Percentiles rank a stretch among this genome's conserved stretches.
Evolutionary conservation across 2,888 invertebrate species (phyloP).

Genomic region (Syrphus vitripennis): DNA sequence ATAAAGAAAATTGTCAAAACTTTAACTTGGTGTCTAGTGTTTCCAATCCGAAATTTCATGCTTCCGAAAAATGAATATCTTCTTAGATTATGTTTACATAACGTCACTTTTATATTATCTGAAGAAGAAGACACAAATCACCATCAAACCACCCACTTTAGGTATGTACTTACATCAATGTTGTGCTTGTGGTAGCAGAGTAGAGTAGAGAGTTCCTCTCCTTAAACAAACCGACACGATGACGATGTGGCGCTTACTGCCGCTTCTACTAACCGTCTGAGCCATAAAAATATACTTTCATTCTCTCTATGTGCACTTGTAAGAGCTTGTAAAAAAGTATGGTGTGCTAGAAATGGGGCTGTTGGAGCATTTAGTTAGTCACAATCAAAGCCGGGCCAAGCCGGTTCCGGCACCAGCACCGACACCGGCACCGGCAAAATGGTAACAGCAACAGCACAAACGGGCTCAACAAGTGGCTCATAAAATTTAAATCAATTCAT

Average conservation of each 20-base stretch:
- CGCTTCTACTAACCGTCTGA: slow-evolving; percentile 12
- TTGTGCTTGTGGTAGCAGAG: slow-evolving; percentile 6
- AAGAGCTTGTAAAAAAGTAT: background rate
- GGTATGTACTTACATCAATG: background rate
- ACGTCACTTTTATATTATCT: background rate
- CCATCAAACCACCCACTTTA: background rate
- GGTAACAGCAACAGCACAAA: slow-evolving; percentile 5
- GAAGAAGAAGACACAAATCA: background rate
- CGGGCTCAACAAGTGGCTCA: slow-evolving; percentile 74
- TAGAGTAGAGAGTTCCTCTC: background rate
- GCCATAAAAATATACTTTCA: slow-evolving; percentile 65
- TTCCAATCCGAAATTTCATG: no score
- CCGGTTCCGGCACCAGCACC: background rate
- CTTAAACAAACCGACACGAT: background rate
- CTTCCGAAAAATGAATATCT: no score
- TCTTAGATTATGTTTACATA: background rate
- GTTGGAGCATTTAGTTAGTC: slow-evolving; percentile 39
- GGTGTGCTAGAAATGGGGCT: slow-evolving; percentile 23
- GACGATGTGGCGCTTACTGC: slow-evolving; percentile 32
- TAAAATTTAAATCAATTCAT: slow-evolving; percentile 76
- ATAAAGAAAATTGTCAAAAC: no score
- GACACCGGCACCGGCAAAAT: background rate
- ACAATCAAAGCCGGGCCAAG: background rate
- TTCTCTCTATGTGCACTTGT: slow-evolving; percentile 59
- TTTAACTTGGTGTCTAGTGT: no score